Base-by-base conservation (phyloP, 1,140 invertebrate species). In the Eupristina koningsbergeri region DNA sequence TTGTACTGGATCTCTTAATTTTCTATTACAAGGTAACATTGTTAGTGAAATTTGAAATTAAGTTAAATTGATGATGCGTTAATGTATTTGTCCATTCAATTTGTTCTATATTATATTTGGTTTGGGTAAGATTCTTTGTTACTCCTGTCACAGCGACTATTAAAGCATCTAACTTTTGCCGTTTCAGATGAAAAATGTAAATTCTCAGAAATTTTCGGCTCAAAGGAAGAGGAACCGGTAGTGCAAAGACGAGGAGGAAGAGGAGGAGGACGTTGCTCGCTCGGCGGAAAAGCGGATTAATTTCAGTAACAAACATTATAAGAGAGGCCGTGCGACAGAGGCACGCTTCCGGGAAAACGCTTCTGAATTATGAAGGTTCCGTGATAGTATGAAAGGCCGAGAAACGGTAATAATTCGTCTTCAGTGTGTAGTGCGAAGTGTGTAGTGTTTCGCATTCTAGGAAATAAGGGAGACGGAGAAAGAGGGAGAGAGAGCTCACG, bases 341-440 rank as follows among this genome's bases (percentile, higher is more conserved):
- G 58, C 61, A 45, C 34, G 39, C 41, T 81, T 73, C 69, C 80
- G 34, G 71, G 45, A 31, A 64, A 61, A 31, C 17, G 53, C 36
- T 36, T 45, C 41, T 82, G 61, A 82, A 76, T 76, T 75, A 76
- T 76, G 81, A 76, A 75, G 81, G 58, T 50, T n/a, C 13, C 58
- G 73, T 53, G 71, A 67, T 75, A 63, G 73, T 31, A 45, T 36
- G 45, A 64, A 83, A 76, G 80, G 78, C 36, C 45, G 26, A 47
- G 78, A 74, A 80, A 80, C 77, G 79, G 80, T 47, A 75, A 81
- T 81, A 81, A 81, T 73, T 80, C 79, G 64, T 69, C 41, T 31
- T 22, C 7, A n/a, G n/a, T n/a, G n/a, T n/a, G n/a, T 13, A 45
- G 34, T 29, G 26, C n/a, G n/a, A n/a, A n/a, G n/a, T n/a, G 50